A percentile compares a stretch with the other conserved stretches of the same genome.
These are phyloP conservation scores for Caenorhabditis sinica DNA, from an alignment of 2,888 invertebrate species.

Conservation along the genomic window DNA sequence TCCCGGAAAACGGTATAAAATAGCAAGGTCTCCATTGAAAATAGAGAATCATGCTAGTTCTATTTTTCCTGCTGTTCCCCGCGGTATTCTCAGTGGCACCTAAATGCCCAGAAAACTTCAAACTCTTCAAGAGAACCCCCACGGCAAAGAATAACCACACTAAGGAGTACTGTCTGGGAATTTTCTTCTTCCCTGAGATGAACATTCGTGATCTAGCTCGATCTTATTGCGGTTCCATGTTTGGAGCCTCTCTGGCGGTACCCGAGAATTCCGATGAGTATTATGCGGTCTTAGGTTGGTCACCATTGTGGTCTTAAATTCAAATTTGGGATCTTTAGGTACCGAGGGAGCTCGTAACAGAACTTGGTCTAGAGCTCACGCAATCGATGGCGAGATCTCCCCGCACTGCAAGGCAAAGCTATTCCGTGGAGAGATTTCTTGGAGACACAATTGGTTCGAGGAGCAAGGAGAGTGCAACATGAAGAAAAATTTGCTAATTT, in stretches of 20 bases:
- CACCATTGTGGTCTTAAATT: no score
- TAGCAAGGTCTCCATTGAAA: not conserved
- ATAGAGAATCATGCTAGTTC: not conserved
- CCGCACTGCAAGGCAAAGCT: not conserved
- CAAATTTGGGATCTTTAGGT: no score
- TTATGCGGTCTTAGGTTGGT: no score
- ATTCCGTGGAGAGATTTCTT: not conserved
- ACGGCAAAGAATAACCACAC: constrained; percentile 12
- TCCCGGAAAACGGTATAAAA: not conserved
- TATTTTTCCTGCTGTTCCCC: not conserved
- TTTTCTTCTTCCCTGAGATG: not conserved
- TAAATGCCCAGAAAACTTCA: not conserved
- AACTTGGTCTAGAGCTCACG: not conserved
- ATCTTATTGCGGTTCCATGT: not conserved
- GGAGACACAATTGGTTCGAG: not conserved
- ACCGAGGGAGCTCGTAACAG: no score
- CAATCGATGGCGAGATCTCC: not conserved
- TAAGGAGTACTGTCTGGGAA: not conserved
- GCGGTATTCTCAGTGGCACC: not conserved
- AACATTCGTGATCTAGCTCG: not conserved
- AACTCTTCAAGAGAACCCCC: not conserved
- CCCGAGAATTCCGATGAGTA: not conserved
- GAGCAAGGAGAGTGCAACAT: not conserved
- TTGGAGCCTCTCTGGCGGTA: not conserved
- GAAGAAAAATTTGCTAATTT: not conserved